These are phyloP conservation scores for Misgurnus mizolepis DNA, from an alignment of 2,113 vertebrate genomes.

Conservation along the genomic window DNA sequence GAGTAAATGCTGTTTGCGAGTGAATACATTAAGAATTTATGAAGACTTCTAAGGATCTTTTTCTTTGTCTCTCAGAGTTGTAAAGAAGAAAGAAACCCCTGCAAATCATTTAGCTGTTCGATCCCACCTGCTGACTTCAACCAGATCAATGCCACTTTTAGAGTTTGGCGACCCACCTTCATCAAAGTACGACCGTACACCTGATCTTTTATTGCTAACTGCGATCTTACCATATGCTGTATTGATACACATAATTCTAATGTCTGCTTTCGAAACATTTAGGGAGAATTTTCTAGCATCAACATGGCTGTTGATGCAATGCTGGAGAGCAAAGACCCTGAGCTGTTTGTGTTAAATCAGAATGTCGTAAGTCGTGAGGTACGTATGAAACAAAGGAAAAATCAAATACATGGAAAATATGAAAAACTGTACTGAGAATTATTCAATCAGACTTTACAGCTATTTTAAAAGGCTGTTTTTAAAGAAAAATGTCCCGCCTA, in stretches of 20 bases:
- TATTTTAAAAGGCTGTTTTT: no score
- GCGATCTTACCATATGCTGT: neutral
- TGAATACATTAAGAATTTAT: neutral
- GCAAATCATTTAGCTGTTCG: conserved; percentile 76
- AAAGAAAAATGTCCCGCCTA: no score
- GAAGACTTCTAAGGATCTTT: neutral
- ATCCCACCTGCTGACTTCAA: conserved; percentile 71
- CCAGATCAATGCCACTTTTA: conserved; percentile 85
- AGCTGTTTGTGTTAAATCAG: conserved; percentile 76
- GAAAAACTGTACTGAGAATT: no score
- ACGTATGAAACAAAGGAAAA: conserved; percentile 53
- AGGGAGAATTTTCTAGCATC: conserved; percentile 85
- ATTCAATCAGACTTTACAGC: neutral
- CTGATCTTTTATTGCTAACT: neutral
- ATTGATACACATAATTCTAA: neutral
- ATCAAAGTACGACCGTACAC: conserved; percentile 78
- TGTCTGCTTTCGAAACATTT: conserved; percentile 37
- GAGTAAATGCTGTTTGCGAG: conserved; percentile 56
- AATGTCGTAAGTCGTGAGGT: conserved; percentile 77
- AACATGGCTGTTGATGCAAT: conserved; percentile 77
- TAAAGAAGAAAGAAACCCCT: conserved; percentile 66
- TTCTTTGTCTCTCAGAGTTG: conserved; percentile 76
- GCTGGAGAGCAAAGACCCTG: conserved; percentile 62
- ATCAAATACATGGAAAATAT: no score
- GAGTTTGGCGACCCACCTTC: conserved; percentile 92